Evolutionary conservation across 2,888 invertebrate species (phyloP), one percentile per base, ranked within the genome.

Genomic region (Arge pagana): DNA sequence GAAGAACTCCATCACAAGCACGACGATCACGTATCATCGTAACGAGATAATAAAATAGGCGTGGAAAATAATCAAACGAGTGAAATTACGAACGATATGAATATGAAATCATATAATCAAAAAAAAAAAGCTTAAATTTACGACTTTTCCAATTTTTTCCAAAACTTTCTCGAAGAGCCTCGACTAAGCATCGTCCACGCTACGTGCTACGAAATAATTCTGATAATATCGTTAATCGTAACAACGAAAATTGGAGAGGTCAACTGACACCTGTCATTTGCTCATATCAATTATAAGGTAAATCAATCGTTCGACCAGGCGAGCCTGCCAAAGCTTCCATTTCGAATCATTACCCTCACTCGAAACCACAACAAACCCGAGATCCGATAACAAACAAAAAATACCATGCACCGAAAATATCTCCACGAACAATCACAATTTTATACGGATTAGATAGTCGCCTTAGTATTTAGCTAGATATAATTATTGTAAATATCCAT

Each of bases 221-320:
- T n/a, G n/a, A 35, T 11, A 39, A 43, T 26, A 39, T 40, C 45
- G 21, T 13, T 19, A 19, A 24, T n/a, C 18, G 37, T 2, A 35
- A 24, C 24, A 37, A 56, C 43, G 36, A 56, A 64, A 64, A 64
- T 68, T 64, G 64, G 64, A 62, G 60, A 66, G 63, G 66, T 69
- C 64, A 64, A 70, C 55, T n/a, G n/a, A 63, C 58, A 64, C 65
- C 69, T 68, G 69, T 65, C 64, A 70, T 66, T 69, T 69, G 69
- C 71, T 71, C 71, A 71, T 71, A 71, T 71, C 71, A 71, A 68
- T 63, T 57, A 54, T 52, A 65, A 66, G 65, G n/a, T n/a, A n/a
- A n/a, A n/a, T n/a, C n/a, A n/a, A n/a, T n/a, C n/a, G n/a, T n/a
- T n/a, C n/a, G n/a, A n/a, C n/a, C n/a, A n/a, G n/a, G n/a, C n/a